These are phyloP conservation scores for Leptoclinus maculatus DNA, from an alignment of 2,797 vertebrate genomes.

Conservation along the genomic window DNA sequence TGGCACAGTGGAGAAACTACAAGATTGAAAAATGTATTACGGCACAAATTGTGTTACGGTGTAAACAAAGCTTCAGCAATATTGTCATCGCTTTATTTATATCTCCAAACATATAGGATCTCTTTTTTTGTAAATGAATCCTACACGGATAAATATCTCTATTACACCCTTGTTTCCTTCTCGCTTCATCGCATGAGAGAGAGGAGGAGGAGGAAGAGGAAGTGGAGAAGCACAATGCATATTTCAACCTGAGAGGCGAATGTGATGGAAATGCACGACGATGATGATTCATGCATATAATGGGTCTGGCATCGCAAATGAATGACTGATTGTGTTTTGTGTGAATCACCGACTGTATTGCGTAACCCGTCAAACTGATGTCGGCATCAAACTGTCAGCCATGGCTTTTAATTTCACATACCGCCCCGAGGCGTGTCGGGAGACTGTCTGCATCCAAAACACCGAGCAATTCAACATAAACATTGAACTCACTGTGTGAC, in stretches of 20 bases:
- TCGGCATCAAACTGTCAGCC: constrained; percentile 60
- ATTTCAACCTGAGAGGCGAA: constrained; percentile 65
- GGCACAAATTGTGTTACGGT: neutral
- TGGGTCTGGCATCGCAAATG: constrained; percentile 64
- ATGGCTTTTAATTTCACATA: constrained; percentile 66
- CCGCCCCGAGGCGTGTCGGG: constrained; percentile 36
- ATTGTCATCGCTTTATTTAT: neutral
- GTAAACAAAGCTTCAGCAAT: constrained; percentile 30
- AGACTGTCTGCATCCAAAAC: constrained; percentile 40
- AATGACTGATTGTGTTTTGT: constrained; percentile 27
- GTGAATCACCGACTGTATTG: constrained; percentile 22
- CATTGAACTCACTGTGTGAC: constrained; percentile 4
- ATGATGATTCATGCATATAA: constrained; percentile 74
- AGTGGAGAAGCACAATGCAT: constrained; percentile 54
- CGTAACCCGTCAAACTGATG: constrained; percentile 53
- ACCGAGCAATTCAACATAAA: constrained; percentile 34
- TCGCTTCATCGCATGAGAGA: constrained; percentile 21
- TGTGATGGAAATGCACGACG: constrained; percentile 62
- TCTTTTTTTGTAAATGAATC: constrained; percentile 27
- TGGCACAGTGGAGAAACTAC: constrained; percentile 25
- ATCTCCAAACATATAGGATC: neutral
- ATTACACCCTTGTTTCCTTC: constrained; percentile 28
- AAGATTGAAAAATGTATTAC: constrained; percentile 33
- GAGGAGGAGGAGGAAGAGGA: neutral
- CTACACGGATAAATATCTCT: constrained; percentile 13